Evolutionary conservation across 2,888 invertebrate species (phyloP), one percentile per base, ranked within the genome.

Genomic region (Cantharis rustica): DNA sequence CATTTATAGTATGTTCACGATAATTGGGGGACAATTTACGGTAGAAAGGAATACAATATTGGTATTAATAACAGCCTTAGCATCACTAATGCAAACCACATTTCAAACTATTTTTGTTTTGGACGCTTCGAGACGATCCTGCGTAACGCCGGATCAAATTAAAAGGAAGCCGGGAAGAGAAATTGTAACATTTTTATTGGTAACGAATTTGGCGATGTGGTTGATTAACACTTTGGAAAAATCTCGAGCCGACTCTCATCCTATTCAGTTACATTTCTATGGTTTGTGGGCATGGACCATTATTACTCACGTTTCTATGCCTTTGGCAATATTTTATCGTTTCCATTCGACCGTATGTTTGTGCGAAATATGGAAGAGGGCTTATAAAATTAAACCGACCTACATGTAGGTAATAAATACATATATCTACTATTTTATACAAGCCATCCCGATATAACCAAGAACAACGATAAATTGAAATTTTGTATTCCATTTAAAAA

Each of bases 211-310:
- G 83, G 97, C 97, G 16, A 95, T 96, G 96, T 96, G 96, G 96
- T 95, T 96, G 10, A 95, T 98, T 80, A 97, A 96, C 85, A 97
- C 97, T 0, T 89, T 98, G 84, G 97, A 97, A 87, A 97, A 97
- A 84, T 95, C 96, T 0, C 90, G 96, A 17, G 95, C 97, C 0
- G 96, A 97, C 85, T 96, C 96, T 7, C 96, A 97, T 87, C 97
- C 97, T 10, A 95, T 97, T 64, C 97, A 98, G 88, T 88, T 97
- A 81, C 94, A 96, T 85, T 97, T 98, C 89, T 97, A 96, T 84
- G 97, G 97, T 0, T 89, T 96, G 61, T 97, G 96, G 96, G 96
- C 96, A 31, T 98, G 97, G 97, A 96, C 97, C 13, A 96, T 98
- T 78, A 97, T 98, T 78, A 97, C 96, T 0, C 97, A 98, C 85